Evolutionary conservation across 23 tunicate species (phyloP), one percentile per base, ranked within the genome.

Genomic region (Ascidia mentula): DNA sequence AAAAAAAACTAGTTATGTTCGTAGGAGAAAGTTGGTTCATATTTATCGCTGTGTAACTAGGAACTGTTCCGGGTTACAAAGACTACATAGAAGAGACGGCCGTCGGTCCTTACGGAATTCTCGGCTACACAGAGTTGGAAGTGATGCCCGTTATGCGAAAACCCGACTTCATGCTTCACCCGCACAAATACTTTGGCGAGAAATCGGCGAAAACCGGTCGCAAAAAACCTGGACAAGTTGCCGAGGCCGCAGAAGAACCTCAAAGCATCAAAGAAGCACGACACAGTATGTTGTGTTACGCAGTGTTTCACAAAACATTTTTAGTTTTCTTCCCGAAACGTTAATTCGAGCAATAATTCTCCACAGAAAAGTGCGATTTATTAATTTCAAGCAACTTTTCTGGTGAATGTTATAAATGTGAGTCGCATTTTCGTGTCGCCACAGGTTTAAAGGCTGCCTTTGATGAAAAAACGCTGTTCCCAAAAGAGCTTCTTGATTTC

Each of bases 121-220:
- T 93, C 12, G 81, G 59, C 12, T 93, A 85, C 77, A 80, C 87
- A 1, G 98, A 88, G 1, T 85, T 93, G 18, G 98, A 75, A 22
- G 71, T 77, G 34, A 84, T 84, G 93, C 94, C 93, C 22, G 80
- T 45, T 26, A 80, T 93, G 87, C 73, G 83, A 61, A 93, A 93
- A 34, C 98, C 98, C 0, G 98, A 93, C 69, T 93, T 93, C 60
- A 88, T 93, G 90, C 82, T 88, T 22, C 90, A 88, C 71, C 98
- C 98, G 45, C 98, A 93, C 65, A 88, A 84, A 80, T 93, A 93
- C 46, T 93, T 93, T 59, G 89, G 98, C n/a, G 98, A 93, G 79
- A 93, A 93, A 38, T 81, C 88, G 37, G 82, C 77, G 4, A 76
- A 84, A 36, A 39, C 31, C 36, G 77, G 34, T 45, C 53, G 34